Evolutionary conservation across 1,140 invertebrate species (phyloP).

Genomic region (Drosophila aff.): DNA sequence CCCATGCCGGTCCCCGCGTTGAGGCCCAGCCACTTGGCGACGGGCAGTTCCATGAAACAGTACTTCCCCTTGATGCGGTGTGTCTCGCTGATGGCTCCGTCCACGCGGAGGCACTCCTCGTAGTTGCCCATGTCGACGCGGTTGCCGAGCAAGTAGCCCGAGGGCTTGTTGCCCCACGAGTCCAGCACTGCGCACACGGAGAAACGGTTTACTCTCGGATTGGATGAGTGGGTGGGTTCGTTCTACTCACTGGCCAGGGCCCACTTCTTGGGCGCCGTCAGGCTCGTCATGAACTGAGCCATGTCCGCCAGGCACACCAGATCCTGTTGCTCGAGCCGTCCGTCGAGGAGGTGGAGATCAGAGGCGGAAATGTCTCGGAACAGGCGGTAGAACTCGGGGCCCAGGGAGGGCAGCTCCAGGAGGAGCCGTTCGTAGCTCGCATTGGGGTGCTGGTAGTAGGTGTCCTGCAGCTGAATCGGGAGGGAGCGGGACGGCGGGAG

Average conservation of each 20-base stretch:
- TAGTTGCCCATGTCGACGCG: constrained; percentile 66
- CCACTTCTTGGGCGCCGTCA: constrained; percentile 35
- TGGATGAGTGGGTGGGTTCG: too few species aligned
- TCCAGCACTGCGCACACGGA: constrained; percentile 55
- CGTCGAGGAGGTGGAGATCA: constrained; percentile 15
- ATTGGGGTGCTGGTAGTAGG: neutral
- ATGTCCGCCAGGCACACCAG: constrained; percentile 47
- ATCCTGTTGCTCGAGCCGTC: constrained; percentile 24
- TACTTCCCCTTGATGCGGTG: constrained; percentile 55
- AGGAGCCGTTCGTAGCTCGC: constrained; percentile 24
- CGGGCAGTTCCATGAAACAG: constrained; percentile 37
- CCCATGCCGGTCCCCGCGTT: neutral
- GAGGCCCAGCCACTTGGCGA: constrained; percentile 18
- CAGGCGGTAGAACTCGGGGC: constrained; percentile 35
- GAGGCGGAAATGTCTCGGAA: constrained; percentile 30
- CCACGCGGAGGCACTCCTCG: constrained; percentile 55
- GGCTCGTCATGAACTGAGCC: constrained; percentile 10
- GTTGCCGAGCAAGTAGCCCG: constrained; percentile 58
- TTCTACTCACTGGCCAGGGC: constrained; percentile 55
- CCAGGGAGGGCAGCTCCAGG: constrained; percentile 45
- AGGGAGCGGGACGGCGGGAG: neutral
- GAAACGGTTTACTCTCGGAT: too few species aligned
- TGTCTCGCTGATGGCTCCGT: neutral
- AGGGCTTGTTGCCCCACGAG: constrained; percentile 63
- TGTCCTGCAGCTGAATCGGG: neutral